Evolutionary conservation across 2,113 vertebrate genomes (phyloP).

Genomic region (Charadrius vociferus): DNA sequence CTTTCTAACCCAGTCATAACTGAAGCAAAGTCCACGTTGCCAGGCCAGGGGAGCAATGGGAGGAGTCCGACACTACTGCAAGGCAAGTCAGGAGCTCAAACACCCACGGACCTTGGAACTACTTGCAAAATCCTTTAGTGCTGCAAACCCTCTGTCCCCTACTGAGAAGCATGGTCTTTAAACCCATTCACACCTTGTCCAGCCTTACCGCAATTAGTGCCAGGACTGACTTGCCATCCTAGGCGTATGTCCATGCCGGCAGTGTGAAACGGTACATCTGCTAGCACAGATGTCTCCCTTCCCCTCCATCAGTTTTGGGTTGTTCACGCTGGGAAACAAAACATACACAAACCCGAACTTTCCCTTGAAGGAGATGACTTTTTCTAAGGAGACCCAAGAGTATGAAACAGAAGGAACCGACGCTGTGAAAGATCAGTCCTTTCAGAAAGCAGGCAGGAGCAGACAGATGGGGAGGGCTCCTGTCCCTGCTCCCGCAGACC

Average conservation of each 20-base stretch:
- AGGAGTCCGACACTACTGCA: neutral
- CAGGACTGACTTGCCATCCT: neutral
- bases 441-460: neutral
- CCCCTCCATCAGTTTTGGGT: neutral
- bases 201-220: neutral
- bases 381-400: neutral
- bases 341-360: neutral
- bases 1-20: neutral
- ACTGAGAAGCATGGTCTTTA: neutral
- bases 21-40: neutral
- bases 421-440: neutral
- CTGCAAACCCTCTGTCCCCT: neutral
- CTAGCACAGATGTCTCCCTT: neutral
- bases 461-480: neutral
- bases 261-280: neutral
- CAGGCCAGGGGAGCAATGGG: neutral
- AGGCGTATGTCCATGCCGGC: accelerated
- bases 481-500: neutral
- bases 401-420: neutral
- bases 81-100: neutral
- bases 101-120: neutral
- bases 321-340: neutral
- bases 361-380: neutral
- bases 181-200: neutral
- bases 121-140: neutral